Evolutionary conservation across 2,113 vertebrate species (phyloP).

Genomic region (Sinocyclocheilus maitianheensis): DNA sequence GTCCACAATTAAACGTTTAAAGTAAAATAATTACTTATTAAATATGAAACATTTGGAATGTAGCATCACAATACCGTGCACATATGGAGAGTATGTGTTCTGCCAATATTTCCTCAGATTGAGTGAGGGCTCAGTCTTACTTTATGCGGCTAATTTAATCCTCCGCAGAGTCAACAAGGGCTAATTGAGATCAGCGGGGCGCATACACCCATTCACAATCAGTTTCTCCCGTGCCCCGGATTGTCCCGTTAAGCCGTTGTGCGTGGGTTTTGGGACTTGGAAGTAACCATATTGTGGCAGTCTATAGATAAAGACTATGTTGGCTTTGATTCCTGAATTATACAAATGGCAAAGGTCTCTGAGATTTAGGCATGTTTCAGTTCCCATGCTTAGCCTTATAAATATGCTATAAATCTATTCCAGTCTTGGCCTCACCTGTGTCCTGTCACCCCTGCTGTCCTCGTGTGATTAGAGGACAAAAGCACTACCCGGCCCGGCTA

Average conservation of each 20-base stretch:
- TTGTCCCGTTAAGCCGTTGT: conserved; percentile 5
- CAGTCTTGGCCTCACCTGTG: conserved; percentile 81
- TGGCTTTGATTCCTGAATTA: background rate
- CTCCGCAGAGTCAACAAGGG: conserved; percentile 61
- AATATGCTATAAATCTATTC: conserved; percentile 59
- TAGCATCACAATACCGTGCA: background rate
- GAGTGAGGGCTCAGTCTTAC: background rate
- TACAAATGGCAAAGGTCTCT: conserved; percentile 19
- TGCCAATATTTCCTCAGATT: background rate
- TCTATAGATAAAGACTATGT: background rate
- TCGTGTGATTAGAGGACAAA: conserved; percentile 81
- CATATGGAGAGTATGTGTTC: background rate
- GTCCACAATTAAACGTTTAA: background rate
- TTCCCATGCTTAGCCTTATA: conserved; percentile 28
- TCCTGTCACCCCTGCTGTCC: conserved; percentile 79
- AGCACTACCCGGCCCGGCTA: conserved; percentile 67
- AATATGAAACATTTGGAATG: background rate
- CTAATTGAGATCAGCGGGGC: conserved; percentile 41
- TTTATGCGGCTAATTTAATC: conserved; percentile 15
- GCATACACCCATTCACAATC: conserved; percentile 48
- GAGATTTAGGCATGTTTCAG: conserved; percentile 21
- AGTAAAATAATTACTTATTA: background rate
- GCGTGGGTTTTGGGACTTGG: background rate
- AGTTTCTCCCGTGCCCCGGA: conserved; percentile 49
- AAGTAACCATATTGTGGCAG: conserved; percentile 6